Conservation (phyloP, 1,140 invertebrate species). For the Drosophila erecta region DNA sequence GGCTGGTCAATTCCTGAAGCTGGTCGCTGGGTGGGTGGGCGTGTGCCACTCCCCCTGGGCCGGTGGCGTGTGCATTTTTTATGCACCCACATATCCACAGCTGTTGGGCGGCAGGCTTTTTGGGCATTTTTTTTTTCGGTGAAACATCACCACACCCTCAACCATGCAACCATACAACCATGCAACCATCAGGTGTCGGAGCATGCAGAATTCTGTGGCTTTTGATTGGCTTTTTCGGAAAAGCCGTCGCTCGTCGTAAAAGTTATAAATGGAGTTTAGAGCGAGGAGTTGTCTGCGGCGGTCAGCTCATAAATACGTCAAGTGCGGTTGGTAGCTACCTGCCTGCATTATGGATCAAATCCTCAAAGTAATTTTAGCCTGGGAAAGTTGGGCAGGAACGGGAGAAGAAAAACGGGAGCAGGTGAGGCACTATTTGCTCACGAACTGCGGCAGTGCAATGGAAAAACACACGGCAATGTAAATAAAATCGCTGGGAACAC, state of each 20-base stretch:
- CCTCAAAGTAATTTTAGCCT: constrained; percentile 65
- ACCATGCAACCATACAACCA: constrained; percentile 10
- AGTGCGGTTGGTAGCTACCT: constrained; percentile 12
- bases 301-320: constrained; percentile 76
- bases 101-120: constrained; percentile 57
- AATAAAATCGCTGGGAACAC: constrained; percentile 66
- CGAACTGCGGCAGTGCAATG: constrained; percentile 77
- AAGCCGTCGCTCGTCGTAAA: constrained; percentile 1
- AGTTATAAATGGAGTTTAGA: constrained; percentile 79
- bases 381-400: constrained; percentile 29
- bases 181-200: constrained; percentile 58
- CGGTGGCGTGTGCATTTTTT: constrained; percentile 67
- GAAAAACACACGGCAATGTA: constrained; percentile 72
- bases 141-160: constrained; percentile 8
- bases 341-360: constrained; percentile 59
- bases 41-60: constrained; percentile 33
- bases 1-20: constrained; percentile 62
- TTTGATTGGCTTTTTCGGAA: constrained; percentile 68
- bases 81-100: constrained; percentile 78
- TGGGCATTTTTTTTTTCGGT: not conserved
- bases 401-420: constrained; percentile 15
- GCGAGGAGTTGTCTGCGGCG: constrained; percentile 51
- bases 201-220: constrained; percentile 71
- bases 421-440: constrained; percentile 52
- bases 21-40: constrained; percentile 2